These are phyloP conservation scores for Ranitomeya imitator DNA, from an alignment of 2,113 vertebrate genomes.

Conservation along the genomic window DNA sequence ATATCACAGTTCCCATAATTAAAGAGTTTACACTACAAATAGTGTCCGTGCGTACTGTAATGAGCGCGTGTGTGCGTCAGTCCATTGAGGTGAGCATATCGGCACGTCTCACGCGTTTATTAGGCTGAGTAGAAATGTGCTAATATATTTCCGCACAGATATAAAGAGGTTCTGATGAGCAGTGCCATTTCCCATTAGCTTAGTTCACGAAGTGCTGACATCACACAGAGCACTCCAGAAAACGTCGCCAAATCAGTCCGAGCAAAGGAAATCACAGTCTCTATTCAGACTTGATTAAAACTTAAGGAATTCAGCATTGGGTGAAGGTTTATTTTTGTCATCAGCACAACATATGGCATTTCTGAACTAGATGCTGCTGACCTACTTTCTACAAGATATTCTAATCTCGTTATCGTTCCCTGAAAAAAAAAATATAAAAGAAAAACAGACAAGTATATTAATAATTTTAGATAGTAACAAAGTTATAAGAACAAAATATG, in stretches of 20 bases:
- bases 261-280: neutral
- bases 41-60: neutral
- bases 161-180: neutral
- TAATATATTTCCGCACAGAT: neutral
- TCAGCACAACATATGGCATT: neutral
- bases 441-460: neutral
- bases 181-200: conserved; percentile 3
- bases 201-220: neutral
- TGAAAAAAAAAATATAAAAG: neutral
- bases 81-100: neutral
- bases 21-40: neutral
- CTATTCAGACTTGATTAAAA: conserved; percentile 22
- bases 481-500: neutral
- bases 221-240: conserved; percentile 3
- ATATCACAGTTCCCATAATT: neutral
- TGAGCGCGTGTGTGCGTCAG: conserved; percentile 17
- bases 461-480: neutral
- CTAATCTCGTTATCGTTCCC: neutral
- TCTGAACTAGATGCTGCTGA: conserved; percentile 1
- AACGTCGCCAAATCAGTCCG: neutral
- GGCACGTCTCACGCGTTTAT: neutral
- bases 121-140: conserved; percentile 12
- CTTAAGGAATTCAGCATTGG: neutral
- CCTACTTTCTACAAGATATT: neutral
- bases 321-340: conserved; percentile 36